Conservation (phyloP, 2,113 vertebrate species). For the Isichthys henryi region DNA sequence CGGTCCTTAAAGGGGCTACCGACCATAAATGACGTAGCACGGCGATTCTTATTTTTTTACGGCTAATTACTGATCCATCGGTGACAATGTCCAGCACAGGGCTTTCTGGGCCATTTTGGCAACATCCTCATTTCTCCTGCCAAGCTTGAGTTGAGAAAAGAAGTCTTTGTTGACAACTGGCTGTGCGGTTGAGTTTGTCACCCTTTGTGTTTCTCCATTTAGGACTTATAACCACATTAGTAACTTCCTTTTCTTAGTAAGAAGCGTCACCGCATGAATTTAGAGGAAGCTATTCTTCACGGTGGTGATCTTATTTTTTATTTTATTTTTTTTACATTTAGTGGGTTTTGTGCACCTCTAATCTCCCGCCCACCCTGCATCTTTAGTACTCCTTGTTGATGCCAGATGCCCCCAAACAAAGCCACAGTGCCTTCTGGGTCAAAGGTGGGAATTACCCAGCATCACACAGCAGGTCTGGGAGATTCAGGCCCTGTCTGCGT, state of each 20-base stretch:
- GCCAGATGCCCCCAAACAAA: too few species aligned
- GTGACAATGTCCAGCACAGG: neutral
- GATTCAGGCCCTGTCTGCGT: neutral
- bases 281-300: neutral
- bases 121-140: neutral
- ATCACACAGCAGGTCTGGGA: neutral
- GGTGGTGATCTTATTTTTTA: neutral
- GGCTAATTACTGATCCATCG: neutral
- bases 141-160: neutral
- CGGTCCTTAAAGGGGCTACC: neutral
- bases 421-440: neutral
- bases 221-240: neutral
- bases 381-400: neutral
- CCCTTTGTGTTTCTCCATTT: neutral
- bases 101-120: neutral
- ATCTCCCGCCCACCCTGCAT: neutral
- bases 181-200: neutral
- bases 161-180: neutral
- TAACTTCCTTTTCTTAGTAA: neutral
- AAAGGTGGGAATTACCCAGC: conserved; percentile 2
- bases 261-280: neutral
- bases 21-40: neutral
- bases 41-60: neutral
- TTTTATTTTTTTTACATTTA: neutral
- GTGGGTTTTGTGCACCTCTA: neutral